Percentiles rank a stretch among this genome's conserved stretches.
Conservation (phyloP, 2,888 invertebrate genomes). For the Halocaridina rubra region DNA sequence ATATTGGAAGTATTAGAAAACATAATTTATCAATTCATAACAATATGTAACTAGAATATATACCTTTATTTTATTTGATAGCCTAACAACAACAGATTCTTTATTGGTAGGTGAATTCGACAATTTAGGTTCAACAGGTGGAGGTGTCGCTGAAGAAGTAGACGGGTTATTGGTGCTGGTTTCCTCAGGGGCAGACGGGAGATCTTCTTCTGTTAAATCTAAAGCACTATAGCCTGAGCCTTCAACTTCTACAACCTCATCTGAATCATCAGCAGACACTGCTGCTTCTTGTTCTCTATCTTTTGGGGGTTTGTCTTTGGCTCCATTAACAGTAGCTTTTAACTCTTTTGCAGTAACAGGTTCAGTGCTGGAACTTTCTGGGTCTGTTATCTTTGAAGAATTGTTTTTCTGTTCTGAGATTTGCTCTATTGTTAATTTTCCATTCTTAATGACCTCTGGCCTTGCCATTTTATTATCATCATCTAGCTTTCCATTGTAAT, state of each 20-base stretch:
- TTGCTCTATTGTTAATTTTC: background rate
- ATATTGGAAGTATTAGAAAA: no score
- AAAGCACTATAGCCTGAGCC: conserved; percentile 7
- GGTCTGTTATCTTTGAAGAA: background rate
- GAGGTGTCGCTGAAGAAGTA: conserved; percentile 28
- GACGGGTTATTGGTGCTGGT: background rate
- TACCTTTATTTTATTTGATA: conserved; percentile 95
- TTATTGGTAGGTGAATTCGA: conserved; percentile 75
- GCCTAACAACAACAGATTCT: conserved; percentile 94
- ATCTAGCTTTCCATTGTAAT: background rate
- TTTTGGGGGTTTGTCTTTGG: background rate
- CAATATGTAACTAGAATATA: no score
- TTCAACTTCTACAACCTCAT: conserved; percentile 5
- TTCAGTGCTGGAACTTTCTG: background rate
- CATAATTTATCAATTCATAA: no score
- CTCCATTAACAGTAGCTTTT: background rate
- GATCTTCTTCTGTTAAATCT: conserved; percentile 12
- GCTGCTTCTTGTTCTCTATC: background rate
- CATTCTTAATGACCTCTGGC: background rate
- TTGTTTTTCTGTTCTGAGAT: background rate
- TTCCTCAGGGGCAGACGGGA: background rate
- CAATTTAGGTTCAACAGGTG: conserved; percentile 68
- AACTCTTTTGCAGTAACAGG: background rate
- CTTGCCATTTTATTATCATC: background rate
- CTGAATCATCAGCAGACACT: background rate